Conservation (phyloP, 2,113 vertebrate species). For the Psittacula cyanocephala region DNA sequence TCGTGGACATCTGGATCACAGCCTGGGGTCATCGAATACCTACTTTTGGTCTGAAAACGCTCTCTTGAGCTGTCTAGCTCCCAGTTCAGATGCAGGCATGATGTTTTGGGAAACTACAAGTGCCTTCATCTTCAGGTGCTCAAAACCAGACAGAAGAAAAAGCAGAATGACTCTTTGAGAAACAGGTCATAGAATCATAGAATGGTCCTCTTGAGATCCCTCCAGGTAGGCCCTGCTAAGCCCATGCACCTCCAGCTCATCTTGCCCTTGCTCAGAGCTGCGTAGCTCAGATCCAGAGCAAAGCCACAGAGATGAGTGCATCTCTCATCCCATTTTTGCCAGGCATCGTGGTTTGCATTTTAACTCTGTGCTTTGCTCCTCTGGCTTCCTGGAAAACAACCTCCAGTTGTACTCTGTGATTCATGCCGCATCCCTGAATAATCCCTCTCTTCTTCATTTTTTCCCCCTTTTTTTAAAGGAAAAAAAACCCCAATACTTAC, state of each 20-base stretch:
- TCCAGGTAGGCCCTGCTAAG: accelerated
- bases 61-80: background rate
- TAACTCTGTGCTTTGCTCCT: background rate
- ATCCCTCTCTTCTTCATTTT: background rate
- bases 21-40: background rate
- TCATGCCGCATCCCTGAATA: accelerated
- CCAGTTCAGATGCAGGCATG: background rate
- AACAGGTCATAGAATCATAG: background rate
- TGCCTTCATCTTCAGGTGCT: background rate
- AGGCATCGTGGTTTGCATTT: accelerated
- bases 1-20: background rate
- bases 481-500: background rate
- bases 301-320: background rate
- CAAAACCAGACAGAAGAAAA: background rate
- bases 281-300: accelerated
- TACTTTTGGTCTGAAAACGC: background rate
- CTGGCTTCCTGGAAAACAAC: background rate
- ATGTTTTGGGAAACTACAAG: background rate
- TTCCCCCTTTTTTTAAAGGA: accelerated
- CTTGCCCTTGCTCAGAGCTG: background rate
- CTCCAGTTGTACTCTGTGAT: background rate
- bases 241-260: background rate
- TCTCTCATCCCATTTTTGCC: background rate
- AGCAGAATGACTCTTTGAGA: background rate
- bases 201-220: background rate